These are phyloP conservation scores for Neolamprologus hecqui DNA, from an alignment of 2,113 vertebrate genomes.

Conservation along the genomic window DNA sequence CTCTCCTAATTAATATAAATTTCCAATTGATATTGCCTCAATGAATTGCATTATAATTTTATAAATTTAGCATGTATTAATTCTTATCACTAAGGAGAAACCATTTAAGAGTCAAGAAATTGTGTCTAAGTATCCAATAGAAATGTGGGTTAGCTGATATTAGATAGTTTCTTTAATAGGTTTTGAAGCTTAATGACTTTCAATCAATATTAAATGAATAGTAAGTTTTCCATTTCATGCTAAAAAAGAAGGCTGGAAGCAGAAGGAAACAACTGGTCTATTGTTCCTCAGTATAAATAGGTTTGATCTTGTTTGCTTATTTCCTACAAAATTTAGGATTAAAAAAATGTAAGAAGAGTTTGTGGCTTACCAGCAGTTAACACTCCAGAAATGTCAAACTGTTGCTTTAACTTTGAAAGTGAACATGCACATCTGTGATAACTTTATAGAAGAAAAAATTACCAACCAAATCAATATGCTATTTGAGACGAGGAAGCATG, in stretches of 20 bases:
- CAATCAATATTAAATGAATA: neutral
- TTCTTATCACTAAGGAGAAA: neutral
- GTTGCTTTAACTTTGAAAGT: neutral
- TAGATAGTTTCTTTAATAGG: neutral
- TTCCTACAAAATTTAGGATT: neutral
- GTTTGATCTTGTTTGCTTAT: neutral
- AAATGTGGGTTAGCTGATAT: neutral
- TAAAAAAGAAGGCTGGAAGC: neutral
- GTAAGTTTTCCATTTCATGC: neutral
- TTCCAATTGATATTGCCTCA: conserved; percentile 7
- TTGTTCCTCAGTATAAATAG: neutral
- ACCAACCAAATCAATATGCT: neutral
- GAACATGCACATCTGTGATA: neutral
- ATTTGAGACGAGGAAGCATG: neutral
- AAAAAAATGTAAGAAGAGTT: neutral
- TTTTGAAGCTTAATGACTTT: neutral
- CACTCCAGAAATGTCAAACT: neutral
- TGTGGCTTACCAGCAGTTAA: neutral
- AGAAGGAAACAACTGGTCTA: neutral
- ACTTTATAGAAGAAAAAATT: neutral
- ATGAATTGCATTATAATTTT: neutral
- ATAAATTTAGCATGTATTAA: neutral
- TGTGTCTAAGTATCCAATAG: neutral
- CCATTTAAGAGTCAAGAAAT: neutral
- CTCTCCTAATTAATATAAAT: conserved; percentile 30